A percentile compares a stretch with the other conserved stretches of the same genome.
phyloP scores from a whole-genome alignment of 2,888 invertebrate species.

The Emmelina monodactyla region DNA sequence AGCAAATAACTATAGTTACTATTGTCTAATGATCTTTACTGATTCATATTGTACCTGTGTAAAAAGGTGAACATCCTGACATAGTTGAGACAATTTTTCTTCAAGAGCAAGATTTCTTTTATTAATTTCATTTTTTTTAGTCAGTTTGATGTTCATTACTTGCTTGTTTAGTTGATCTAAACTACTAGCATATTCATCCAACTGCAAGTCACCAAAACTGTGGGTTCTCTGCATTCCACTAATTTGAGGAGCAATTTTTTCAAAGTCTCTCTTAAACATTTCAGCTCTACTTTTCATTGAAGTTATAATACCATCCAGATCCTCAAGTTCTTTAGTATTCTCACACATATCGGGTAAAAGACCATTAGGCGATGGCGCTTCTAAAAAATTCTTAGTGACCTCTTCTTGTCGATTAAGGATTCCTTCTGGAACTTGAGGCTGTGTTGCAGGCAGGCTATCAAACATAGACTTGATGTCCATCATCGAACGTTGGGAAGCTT shows the following conservation, averaged over 20 bases:
- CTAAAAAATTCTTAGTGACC: conserved; percentile 32
- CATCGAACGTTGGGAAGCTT: conserved; percentile 42
- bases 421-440: conserved; percentile 12
- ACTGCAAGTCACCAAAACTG: conserved; percentile 20
- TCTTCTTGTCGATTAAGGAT: conserved; percentile 27
- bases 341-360: conserved; percentile 39
- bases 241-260: background rate
- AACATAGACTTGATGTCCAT: conserved; percentile 38
- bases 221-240: background rate
- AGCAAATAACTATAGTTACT: background rate
- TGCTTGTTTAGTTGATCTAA: conserved; percentile 43
- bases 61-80: conserved; percentile 43
- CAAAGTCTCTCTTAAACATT: conserved; percentile 27
- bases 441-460: conserved; percentile 23
- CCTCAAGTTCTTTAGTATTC: conserved; percentile 33
- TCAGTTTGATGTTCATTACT: conserved; percentile 33
- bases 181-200: conserved; percentile 36
- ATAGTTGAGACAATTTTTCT: conserved; percentile 32
- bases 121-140: conserved; percentile 22
- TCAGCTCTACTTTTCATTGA: conserved; percentile 39
- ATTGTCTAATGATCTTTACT: background rate
- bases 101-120: conserved; percentile 36
- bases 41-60: conserved; percentile 32
- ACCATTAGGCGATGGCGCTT: conserved; percentile 32
- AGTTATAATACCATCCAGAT: conserved; percentile 34